These are phyloP conservation scores for Chorisops tibialis DNA, from an alignment of 2,888 invertebrate genomes.

Conservation along the genomic window DNA sequence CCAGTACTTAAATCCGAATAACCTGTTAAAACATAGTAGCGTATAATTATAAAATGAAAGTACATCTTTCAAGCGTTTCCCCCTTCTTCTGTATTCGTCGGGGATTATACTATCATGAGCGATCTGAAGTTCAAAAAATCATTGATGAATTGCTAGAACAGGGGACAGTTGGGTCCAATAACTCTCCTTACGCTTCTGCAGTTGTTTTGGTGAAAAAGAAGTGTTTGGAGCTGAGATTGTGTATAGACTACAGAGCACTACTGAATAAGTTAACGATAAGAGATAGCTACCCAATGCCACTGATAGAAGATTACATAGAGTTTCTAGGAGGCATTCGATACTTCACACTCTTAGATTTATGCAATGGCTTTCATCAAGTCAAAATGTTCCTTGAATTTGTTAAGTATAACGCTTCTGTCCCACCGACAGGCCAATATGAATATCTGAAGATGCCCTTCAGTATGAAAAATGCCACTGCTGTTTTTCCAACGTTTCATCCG, in stretches of 20 bases:
- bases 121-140: too few relatives aligned
- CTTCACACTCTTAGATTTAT: slow-evolving; percentile 35
- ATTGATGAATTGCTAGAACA: too few relatives aligned
- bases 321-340: slow-evolving; percentile 30
- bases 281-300: slow-evolving; percentile 32
- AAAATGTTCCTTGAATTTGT: slow-evolving; percentile 30
- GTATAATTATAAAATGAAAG: too few relatives aligned
- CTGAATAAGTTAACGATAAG: slow-evolving; percentile 32
- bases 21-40: too few relatives aligned
- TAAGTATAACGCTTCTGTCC: slow-evolving; percentile 27
- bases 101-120: too few relatives aligned
- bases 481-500: slow-evolving; percentile 36
- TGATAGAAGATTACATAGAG: slow-evolving; percentile 34
- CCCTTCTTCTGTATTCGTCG: too few relatives aligned
- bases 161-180: slow-evolving; percentile 28
- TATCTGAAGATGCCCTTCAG: too few relatives aligned
- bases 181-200: slow-evolving; percentile 33
- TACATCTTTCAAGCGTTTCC: too few relatives aligned
- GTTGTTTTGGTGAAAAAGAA: slow-evolving; percentile 34
- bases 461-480: background rate
- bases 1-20: too few relatives aligned
- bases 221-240: slow-evolving; percentile 30
- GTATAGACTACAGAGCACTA: slow-evolving; percentile 32
- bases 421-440: too few relatives aligned
- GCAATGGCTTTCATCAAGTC: slow-evolving; percentile 36